Evolutionary conservation across 35 echinoderm and acorn worm genomes (phyloP).

Genomic region (Diadema setosum): DNA sequence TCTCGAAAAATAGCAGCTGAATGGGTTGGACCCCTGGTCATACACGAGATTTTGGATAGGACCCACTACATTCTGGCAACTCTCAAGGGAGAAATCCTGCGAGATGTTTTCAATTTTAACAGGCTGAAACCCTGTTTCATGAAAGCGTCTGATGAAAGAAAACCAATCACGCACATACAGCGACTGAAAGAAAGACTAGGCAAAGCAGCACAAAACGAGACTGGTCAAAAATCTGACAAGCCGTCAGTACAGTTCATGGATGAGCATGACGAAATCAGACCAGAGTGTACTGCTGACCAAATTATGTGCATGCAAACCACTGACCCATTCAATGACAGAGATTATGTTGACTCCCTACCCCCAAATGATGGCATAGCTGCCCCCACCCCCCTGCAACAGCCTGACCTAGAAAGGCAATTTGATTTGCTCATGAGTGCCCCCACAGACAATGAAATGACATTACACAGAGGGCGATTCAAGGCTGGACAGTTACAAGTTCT

Average conservation of each 20-base stretch:
- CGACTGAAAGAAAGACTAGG: conserved; percentile 22
- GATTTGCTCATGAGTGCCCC: background rate
- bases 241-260: conserved; percentile 27
- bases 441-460: background rate
- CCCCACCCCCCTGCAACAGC: background rate
- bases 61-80: conserved; percentile 38
- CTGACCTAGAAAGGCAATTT: background rate
- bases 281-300: background rate
- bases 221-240: background rate
- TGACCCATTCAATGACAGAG: background rate
- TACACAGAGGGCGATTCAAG: conserved; percentile 12
- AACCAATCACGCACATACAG: conserved; percentile 14
- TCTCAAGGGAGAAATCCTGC: conserved; percentile 24
- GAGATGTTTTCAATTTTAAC: conserved; percentile 45
- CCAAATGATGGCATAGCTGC: background rate
- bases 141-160: background rate
- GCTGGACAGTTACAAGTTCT: background rate
- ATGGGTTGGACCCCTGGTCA: conserved; percentile 41
- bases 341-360: background rate
- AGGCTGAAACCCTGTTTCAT: conserved; percentile 60
- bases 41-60: conserved; percentile 40
- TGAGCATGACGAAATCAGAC: conserved; percentile 17
- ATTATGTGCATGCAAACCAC: background rate
- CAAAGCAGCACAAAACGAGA: background rate
- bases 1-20: conserved; percentile 53